phyloP scores from a whole-genome alignment of 2,797 vertebrate species.

The Glyptemys insculpta region DNA sequence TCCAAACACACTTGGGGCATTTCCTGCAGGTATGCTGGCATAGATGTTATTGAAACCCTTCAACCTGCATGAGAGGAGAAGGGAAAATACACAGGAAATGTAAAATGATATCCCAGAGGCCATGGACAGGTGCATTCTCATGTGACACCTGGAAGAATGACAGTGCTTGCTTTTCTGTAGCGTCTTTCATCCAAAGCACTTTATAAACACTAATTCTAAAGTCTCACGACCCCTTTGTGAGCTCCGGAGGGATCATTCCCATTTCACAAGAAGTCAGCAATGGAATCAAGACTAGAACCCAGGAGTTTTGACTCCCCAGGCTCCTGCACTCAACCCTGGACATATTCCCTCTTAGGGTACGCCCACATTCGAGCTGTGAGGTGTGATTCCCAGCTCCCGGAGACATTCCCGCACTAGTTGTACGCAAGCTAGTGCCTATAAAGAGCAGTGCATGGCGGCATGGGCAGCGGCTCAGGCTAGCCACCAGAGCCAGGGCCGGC shows the following conservation, averaged over 20 bases:
- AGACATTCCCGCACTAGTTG: not conserved
- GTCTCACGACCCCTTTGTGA: not conserved
- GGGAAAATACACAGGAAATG: not conserved
- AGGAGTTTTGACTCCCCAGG: not conserved
- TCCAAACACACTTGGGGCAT: not conserved
- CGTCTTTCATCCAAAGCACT: not conserved
- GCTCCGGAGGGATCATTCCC: not conserved
- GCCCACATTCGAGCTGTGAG: too few relatives aligned
- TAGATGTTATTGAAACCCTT: conserved; percentile 58
- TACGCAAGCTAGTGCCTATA: not conserved
- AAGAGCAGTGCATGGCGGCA: not conserved
- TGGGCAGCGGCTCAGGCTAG: too few relatives aligned
- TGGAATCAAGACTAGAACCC: not conserved
- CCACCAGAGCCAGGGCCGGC: not conserved
- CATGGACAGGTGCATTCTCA: not conserved
- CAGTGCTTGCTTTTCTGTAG: not conserved
- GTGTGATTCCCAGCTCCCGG: not conserved
- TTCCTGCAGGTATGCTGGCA: not conserved
- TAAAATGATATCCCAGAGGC: too few relatives aligned
- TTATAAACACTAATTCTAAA: not conserved
- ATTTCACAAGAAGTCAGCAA: not conserved
- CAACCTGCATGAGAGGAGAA: not conserved
- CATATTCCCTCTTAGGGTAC: not conserved
- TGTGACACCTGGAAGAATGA: not conserved
- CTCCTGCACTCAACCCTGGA: not conserved